Evolutionary conservation across 2,888 invertebrate genomes (phyloP).

Genomic region (Dascillus cervinus): DNA sequence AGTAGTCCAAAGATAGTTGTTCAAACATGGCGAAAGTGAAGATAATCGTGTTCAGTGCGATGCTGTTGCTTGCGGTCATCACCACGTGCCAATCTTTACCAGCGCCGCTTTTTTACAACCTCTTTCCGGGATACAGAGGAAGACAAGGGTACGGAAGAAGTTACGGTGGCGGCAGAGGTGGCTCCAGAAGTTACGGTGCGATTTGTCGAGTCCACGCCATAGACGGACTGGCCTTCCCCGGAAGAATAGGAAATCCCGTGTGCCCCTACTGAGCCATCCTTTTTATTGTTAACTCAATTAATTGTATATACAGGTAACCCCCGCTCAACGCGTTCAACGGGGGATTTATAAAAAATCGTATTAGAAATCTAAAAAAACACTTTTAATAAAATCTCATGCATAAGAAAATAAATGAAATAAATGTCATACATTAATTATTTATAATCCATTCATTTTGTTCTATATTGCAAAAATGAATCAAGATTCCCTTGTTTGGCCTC

Average conservation of each 20-base stretch:
- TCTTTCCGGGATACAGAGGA: constrained; percentile 7
- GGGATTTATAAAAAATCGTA: constrained; percentile 1
- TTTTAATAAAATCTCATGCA: too few relatives aligned
- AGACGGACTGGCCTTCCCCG: constrained; percentile 52
- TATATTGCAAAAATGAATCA: too few relatives aligned
- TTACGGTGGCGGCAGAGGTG: constrained; percentile 27
- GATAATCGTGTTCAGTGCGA: neutral
- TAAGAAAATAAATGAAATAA: too few relatives aligned
- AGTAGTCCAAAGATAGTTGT: neutral
- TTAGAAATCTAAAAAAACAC: too few relatives aligned
- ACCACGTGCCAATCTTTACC: too few relatives aligned
- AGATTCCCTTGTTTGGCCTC: too few relatives aligned
- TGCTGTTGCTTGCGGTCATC: neutral
- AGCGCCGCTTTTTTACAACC: constrained; percentile 1
- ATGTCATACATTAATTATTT: too few relatives aligned
- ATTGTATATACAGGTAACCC: too few relatives aligned
- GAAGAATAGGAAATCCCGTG: constrained; percentile 28
- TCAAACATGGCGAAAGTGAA: too few relatives aligned
- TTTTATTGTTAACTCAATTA: too few relatives aligned
- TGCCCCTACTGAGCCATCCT: constrained; percentile 23
- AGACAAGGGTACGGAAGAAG: constrained; percentile 7
- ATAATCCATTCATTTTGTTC: too few relatives aligned
- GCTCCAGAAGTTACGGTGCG: constrained; percentile 55
- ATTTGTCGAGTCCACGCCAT: constrained; percentile 62
- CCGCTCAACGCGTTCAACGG: too few relatives aligned